Base-by-base conservation (phyloP, 2,888 invertebrate species). In the Tetragonisca angustula region DNA sequence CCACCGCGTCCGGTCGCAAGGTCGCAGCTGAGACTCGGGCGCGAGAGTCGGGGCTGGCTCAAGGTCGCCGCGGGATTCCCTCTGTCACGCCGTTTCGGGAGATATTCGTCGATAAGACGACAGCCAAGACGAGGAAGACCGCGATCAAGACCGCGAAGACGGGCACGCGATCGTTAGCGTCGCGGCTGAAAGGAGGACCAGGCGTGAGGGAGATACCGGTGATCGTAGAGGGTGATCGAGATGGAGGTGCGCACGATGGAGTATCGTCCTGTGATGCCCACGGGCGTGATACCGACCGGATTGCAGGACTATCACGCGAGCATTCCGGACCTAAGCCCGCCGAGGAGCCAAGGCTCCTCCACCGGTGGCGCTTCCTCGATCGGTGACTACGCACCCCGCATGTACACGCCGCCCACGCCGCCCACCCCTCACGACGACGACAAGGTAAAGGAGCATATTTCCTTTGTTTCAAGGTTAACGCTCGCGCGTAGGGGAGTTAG, bases 161-260 rank as follows among this genome's bases (percentile, higher is more conserved):
- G 56, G 54, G 17, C 73, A 84, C 75, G 65, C 59, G 50, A 81
- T 65, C 21, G 64, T 1, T 62, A 24, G 61, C 79, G 81, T 49
- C 65, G 75, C 62, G 69, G 54, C 62, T 24, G 68, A 72, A 74
- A 68, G 68, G 49, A 68, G 54, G 54, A 19, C 73, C 64, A 82
- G 72, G 76, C 56, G 75, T 77, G 19, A n/a, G 36, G 61, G 50
- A 21, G 54, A 67, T 24, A 49, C 43, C 13, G 49, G 21, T 15
- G 3, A 54, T n/a, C n/a, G n/a, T 13, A 36, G 43, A 62, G 27
- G 11, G 21, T 64, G 50, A 90, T 90, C 92, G 95, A 92, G 89
- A 95, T 96, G 96, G 96, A 96, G 93, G 95, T 95, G 87, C 95
- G 95, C 84, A 94, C 95, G 76, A 95, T 96, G 93, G 96, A 96